Conservation (phyloP, 2,888 invertebrate genomes). For the Andrena praecox region DNA sequence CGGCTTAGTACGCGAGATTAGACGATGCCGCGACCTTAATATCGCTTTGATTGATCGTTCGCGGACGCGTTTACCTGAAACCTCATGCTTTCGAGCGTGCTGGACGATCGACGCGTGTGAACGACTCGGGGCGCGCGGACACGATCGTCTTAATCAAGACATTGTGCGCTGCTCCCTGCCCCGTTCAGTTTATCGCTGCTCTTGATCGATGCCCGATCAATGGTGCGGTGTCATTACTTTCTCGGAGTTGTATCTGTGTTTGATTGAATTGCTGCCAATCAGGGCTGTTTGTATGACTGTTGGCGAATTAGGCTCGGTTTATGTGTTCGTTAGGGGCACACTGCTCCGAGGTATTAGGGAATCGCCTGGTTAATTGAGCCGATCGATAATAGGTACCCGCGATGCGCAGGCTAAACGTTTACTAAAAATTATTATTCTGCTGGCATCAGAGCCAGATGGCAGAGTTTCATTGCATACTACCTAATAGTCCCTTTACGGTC, state of each 20-base stretch:
- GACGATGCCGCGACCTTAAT: constrained; percentile 65
- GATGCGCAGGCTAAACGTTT: not conserved
- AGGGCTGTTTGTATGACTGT: constrained; percentile 6
- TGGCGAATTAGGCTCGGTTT: constrained; percentile 18
- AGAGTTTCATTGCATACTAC: too few relatives aligned
- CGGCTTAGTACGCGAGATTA: constrained; percentile 19
- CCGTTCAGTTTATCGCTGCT: constrained; percentile 33
- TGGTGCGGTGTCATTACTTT: constrained; percentile 32
- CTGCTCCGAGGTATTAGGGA: not conserved
- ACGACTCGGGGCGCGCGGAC: not conserved
- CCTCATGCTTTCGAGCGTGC: constrained; percentile 43
- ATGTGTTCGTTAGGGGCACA: constrained; percentile 2
- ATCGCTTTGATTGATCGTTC: constrained; percentile 63
- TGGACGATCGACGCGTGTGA: constrained; percentile 40
- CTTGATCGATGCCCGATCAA: constrained; percentile 40
- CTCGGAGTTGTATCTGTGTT: constrained; percentile 8
- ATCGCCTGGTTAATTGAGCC: not conserved
- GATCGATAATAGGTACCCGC: not conserved
- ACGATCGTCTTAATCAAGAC: constrained; percentile 19
- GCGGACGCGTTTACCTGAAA: constrained; percentile 59
- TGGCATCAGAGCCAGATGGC: too few relatives aligned
- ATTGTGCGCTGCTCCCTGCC: not conserved
- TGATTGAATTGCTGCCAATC: constrained; percentile 32
- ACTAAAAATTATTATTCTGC: not conserved
- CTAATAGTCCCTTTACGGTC: too few relatives aligned